Evolutionary conservation across 2,888 invertebrate species (phyloP), one percentile per base, ranked within the genome.

Genomic region (Leptinotarsa haldemani): DNA sequence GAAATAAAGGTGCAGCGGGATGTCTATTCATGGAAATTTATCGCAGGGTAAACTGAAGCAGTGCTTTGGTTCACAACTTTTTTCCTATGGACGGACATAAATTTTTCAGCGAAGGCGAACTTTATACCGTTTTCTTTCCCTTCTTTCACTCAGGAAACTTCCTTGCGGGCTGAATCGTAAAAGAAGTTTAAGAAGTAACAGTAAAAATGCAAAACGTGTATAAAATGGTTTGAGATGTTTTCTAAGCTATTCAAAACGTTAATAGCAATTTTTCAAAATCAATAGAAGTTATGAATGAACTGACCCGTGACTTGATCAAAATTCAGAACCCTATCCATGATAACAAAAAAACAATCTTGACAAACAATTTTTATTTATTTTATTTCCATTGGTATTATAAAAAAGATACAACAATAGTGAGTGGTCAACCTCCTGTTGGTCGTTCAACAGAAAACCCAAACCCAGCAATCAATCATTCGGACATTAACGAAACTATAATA

Each of bases 31-130:
- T 48, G 50, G 13, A 40, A 50, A 69, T 69, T 69, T 69, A 69
- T 69, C 25, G 69, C 50, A 25, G 50, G 69, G 48, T 63, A 69
- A 69, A 69, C 46, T 61, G 25, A 52, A 69, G 25, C 69, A 69
- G 61, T 69, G 69, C 56, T 69, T 63, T 63, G 63, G 48, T 69
- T 63, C 69, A 63, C 48, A 69, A 69, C 63, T 69, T 69, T 69
- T 69, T 69, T 69, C 50, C 69, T 47, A 20, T 20, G 20, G 61
- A 40, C 30, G 61, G 61, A 61, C 25, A 65, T 65, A 65, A 65
- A 65, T 65, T 65, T 48, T 65, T 65, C 65, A 65, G 65, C 22
- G 20, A 18, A 22, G 16, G 22, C 48, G 65, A 65, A 65, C 50
- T 65, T 65, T 46, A 46, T 22, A 22, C 50, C 48, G 5, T 65